Base-by-base conservation (phyloP, 2,888 invertebrate genomes). In the Celastrina argiolus region DNA sequence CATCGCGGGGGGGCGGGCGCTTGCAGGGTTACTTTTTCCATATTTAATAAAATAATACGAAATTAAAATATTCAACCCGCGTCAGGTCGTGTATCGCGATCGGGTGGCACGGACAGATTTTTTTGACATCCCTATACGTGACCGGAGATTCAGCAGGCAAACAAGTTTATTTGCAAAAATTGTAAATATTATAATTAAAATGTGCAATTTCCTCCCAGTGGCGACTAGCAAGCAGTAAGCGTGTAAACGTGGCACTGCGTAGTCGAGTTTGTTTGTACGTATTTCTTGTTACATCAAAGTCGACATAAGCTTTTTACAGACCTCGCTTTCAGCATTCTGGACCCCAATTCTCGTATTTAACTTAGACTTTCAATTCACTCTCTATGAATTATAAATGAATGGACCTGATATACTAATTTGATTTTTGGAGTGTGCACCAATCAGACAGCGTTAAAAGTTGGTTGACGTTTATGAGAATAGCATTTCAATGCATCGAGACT, bases 71-170 rank as follows among this genome's bases (percentile, higher is more conserved):
- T 90, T 90, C 90, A 74, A 69, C 72, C 79, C 81, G 83, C 90
- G 88, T 88, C 72, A 81, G 75, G 74, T 72, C 81, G 82, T 82
- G 87, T 88, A 90, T 89, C 87, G 87, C 86, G 84, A 90, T 90
- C 87, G 83, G 61, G 86, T 88, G 89, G 78, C 76, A 81, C 74
- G 78, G 83, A 78, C 88, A 86, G 87, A 87, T 85, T 81, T 79
- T 78, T 76, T 82, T 79, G 76, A 77, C 78, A 85, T 87, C 79
- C 79, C 80, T 79, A 76, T 85, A 89, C 88, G 89, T 88, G 89
- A 89, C 88, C 84, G 75, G 78, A 79, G 82, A 78, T 75, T 39
- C 61, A 22, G 61, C 36, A 22, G 26, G 51, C 51, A 22, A 51
- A 51, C 36, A 39, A 61, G 61, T 61, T 61, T 61, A 76, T 81